Evolutionary conservation across 1,140 invertebrate species (phyloP), one percentile per base, ranked within the genome.

Genomic region (Radopholus similis): DNA sequence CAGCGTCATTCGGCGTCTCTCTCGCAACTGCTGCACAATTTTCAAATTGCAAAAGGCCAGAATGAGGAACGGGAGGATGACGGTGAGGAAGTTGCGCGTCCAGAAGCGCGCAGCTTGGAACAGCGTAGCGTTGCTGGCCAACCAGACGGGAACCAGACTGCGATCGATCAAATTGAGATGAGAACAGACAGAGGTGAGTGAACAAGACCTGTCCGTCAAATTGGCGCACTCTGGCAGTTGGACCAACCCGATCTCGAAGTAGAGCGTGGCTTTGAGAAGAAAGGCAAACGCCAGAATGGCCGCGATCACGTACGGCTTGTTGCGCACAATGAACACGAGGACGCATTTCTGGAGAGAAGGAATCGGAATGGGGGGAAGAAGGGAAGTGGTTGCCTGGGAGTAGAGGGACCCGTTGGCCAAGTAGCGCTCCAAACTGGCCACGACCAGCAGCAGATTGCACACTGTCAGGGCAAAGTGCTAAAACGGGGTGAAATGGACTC

Each of bases 401-500:
- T 72, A 15, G 9, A 78, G 40, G 9, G 73, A 70, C 32, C 75
- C 76, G 72, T 75, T 77, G 23, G 74, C 74, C 60, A 76, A 68
- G 64, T 76, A 76, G 15, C 74, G 28, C 28, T 76, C 74, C 35
- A 79, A 51, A 42, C 72, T 76, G 5, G 74, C 74, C 21, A 76
- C 51, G 28, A 76, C 74, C 18, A 76, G 51, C 58, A 76, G 34
- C 47, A 76, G 78, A 59, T 76, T 76, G 9, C 75, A 75, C 5
- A 77, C 74, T 11, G 77, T 76, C 49, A 76, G 28, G 3, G 74
- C 74, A 57, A 76, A 78, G 28, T 76, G 74, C 68, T 74, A 26
- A 62, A 54, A 34, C 0, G 23, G 28, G 26, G n/a, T 15, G 13
- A 49, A 34, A 56, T 34, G 13, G n/a, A 21, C 28, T 35, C 32